A percentile compares a stretch with the other conserved stretches of the same genome.
Conservation (phyloP, 1,140 invertebrate genomes). For the Pinna nobilis region DNA sequence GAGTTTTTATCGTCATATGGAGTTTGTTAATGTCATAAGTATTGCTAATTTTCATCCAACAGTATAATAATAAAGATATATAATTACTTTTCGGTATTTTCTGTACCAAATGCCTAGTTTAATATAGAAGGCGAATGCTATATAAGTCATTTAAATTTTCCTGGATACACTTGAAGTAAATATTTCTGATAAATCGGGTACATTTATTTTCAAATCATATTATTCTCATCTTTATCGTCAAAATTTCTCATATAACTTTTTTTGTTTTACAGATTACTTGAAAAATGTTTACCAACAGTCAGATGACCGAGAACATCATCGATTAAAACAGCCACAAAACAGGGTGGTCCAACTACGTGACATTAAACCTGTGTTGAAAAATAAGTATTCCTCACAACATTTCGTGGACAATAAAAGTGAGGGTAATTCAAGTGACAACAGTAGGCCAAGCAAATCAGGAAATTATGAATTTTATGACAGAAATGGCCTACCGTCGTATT, state of each 20-base stretch:
- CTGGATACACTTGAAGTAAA: background rate
- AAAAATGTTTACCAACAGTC: background rate
- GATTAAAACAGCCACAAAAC: background rate
- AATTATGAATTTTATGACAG: too few relatives aligned
- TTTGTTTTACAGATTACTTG: conserved; percentile 6
- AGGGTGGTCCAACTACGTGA: conserved; percentile 7
- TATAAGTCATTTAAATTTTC: background rate
- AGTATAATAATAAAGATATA: too few relatives aligned
- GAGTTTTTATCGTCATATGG: too few relatives aligned
- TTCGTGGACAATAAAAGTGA: too few relatives aligned
- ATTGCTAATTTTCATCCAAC: too few relatives aligned
- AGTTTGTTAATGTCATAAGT: too few relatives aligned
- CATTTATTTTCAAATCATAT: too few relatives aligned
- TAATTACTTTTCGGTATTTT: too few relatives aligned
- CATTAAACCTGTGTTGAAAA: conserved; percentile 9
- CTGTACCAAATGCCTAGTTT: background rate
- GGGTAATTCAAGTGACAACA: conserved; percentile 7
- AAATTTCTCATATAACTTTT: background rate
- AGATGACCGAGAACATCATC: background rate
- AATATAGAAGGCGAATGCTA: background rate
- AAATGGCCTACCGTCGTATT: too few relatives aligned
- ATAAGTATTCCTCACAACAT: too few relatives aligned
- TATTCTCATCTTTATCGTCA: background rate
- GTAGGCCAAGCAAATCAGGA: too few relatives aligned
- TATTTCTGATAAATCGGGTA: background rate